Evolutionary conservation across 2,888 invertebrate genomes (phyloP).

Genomic region (Sphaerophoria rueppellii): DNA sequence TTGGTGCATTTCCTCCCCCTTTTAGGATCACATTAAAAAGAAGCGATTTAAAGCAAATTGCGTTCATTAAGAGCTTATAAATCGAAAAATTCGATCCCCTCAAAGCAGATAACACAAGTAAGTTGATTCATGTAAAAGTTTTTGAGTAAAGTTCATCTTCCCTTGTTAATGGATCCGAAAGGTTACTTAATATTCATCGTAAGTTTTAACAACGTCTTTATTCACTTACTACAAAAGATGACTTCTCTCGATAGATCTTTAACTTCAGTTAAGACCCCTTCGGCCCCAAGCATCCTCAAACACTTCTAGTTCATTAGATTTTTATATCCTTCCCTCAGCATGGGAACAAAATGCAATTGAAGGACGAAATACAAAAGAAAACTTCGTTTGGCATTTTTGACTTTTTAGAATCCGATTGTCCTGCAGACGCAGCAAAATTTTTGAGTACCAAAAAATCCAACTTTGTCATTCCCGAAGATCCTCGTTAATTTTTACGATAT

Average conservation of each 20-base stretch:
- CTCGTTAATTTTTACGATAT: conserved; percentile 71
- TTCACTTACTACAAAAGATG: conserved; percentile 51
- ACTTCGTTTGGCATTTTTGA: background rate
- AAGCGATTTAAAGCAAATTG: background rate
- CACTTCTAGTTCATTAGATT: conserved; percentile 68
- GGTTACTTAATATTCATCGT: conserved; percentile 36
- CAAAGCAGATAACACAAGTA: background rate
- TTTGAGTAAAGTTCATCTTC: background rate
- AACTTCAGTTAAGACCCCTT: conserved; percentile 48
- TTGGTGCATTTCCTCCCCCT: too few relatives aligned
- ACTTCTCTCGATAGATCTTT: conserved; percentile 40
- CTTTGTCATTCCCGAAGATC: conserved; percentile 1
- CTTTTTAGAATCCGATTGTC: conserved; percentile 29
- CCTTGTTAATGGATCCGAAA: conserved; percentile 6
- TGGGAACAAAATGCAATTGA: background rate
- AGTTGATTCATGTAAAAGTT: background rate
- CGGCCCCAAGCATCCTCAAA: conserved; percentile 32
- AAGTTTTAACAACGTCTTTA: conserved; percentile 59
- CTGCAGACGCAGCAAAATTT: conserved; percentile 45
- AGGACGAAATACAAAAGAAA: background rate
- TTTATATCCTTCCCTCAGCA: conserved; percentile 34
- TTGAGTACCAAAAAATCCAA: conserved; percentile 6
- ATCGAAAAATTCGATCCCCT: background rate
- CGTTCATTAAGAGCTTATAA: background rate
- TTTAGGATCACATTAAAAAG: too few relatives aligned